Evolutionary conservation across 2,113 vertebrate genomes (phyloP), one percentile per base, ranked within the genome.

Genomic region (Cephalopholis sonnerati): DNA sequence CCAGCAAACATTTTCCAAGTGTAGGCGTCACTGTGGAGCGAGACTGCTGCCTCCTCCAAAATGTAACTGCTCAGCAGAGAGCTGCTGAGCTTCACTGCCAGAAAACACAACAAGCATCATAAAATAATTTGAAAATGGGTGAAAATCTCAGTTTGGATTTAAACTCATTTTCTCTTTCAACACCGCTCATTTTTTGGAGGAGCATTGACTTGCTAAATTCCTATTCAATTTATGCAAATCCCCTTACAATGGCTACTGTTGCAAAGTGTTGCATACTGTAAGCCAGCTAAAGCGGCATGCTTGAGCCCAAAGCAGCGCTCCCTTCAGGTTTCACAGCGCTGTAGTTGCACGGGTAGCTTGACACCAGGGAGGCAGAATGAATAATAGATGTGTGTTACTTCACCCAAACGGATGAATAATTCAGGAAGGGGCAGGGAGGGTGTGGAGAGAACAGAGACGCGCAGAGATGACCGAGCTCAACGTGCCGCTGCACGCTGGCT

Each of bases 331-430:
- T 68, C 75, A 80, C 81, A 53, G 55, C 5, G 17, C 29, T 12
- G 81, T 61, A 63, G 85, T 76, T 79, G 77, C 73, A 75, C 55
- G 65, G 54, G 81, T 50, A 77, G 77, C 79, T 59, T 51, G 72
- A 87, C 87, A 85, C 83, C 81, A 63, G 65, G 74, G 84, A 82
- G 70, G 36, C 82, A 20, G 65, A 10, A 90, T 90, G 78, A 92
- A 93, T 91, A 86, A 93, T 91, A 79, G 75, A 93, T 90, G 84
- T 74, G 73, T 87, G 90, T 93, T 89, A 88, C 92, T 91, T 93
- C 88, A 90, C 78, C 79, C 76, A 41, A 79, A 77, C 18, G 17
- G 44, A 85, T 91, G 79, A 91, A 93, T 90, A 81, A 91, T 91
- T 90, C 83, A 92, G 67, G 27, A 74, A 18, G 54, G 53, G 75